A percentile compares a stretch with the other conserved stretches of the same genome.
These are phyloP conservation scores for Hycleus phaleratus DNA, from an alignment of 1,140 invertebrate genomes.

Conservation along the genomic window DNA sequence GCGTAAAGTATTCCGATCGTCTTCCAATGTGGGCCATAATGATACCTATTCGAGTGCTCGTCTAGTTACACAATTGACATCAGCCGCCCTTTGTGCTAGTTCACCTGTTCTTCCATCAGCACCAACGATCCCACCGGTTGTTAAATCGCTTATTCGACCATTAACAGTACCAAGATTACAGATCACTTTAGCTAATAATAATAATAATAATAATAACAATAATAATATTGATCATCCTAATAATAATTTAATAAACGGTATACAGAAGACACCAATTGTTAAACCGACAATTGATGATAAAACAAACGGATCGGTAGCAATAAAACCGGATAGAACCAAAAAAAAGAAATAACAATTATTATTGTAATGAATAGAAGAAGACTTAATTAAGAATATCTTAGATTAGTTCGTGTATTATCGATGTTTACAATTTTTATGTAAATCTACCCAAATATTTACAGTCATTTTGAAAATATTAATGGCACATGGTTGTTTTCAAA, in stretches of 20 bases:
- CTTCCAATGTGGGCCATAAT: slow-evolving; percentile 44
- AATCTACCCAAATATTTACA: too few relatives aligned
- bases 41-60: slow-evolving; percentile 40
- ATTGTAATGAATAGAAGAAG: slow-evolving; percentile 24
- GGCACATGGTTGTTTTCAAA: too few relatives aligned
- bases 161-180: slow-evolving; percentile 53
- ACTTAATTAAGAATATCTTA: neutral
- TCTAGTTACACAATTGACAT: slow-evolving; percentile 53
- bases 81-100: slow-evolving; percentile 54
- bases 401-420: too few relatives aligned
- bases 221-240: slow-evolving; percentile 24
- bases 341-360: slow-evolving; percentile 34
- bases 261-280: slow-evolving; percentile 38
- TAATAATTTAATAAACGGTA: slow-evolving; percentile 17
- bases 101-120: slow-evolving; percentile 50
- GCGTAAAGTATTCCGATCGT: slow-evolving; percentile 51
- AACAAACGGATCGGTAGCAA: too few relatives aligned
- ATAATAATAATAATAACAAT: slow-evolving; percentile 26
- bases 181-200: slow-evolving; percentile 39
- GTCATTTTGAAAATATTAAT: too few relatives aligned
- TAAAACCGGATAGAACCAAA: slow-evolving; percentile 26
- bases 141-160: slow-evolving; percentile 50
- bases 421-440: too few relatives aligned
- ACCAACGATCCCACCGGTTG: slow-evolving; percentile 43
- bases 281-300: slow-evolving; percentile 19